Percentiles rank a stretch among this genome's conserved stretches.
Evolutionary conservation across 2,797 vertebrate genomes (phyloP).

Genomic region (Sebastes hopkinsi): DNA sequence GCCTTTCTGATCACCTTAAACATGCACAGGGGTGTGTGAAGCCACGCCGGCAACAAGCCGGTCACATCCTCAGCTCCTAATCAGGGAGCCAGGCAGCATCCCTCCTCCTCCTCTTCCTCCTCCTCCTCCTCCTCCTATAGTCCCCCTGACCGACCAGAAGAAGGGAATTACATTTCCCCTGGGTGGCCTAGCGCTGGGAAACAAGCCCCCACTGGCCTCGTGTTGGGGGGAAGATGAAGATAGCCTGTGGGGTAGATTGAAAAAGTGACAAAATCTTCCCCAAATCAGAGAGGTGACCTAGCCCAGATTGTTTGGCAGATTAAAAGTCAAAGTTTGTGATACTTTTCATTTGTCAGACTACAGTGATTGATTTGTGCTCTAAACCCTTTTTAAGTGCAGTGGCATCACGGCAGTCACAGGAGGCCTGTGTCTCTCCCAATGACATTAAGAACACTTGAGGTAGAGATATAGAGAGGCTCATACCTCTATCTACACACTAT

Average conservation of each 20-base stretch:
- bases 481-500: background rate
- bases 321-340: slow-evolving; percentile 83
- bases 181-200: slow-evolving; percentile 59
- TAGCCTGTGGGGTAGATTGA: slow-evolving; percentile 71
- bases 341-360: slow-evolving; percentile 80
- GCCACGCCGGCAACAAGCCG: slow-evolving; percentile 44
- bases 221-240: slow-evolving; percentile 56
- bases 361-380: slow-evolving; percentile 76
- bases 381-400: slow-evolving; percentile 68
- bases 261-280: slow-evolving; percentile 75
- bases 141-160: slow-evolving; percentile 45
- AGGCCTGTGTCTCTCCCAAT: slow-evolving; percentile 32
- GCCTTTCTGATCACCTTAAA: slow-evolving; percentile 70
- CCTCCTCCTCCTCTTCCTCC: slow-evolving; percentile 18
- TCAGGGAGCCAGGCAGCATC: slow-evolving; percentile 55
- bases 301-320: slow-evolving; percentile 79
- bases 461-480: slow-evolving; percentile 1
- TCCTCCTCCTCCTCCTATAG: background rate
- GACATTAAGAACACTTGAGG: slow-evolving; percentile 25
- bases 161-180: slow-evolving; percentile 78
- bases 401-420: slow-evolving; percentile 36
- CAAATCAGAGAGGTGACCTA: slow-evolving; percentile 76
- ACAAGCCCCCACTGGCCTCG: slow-evolving; percentile 66
- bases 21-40: slow-evolving; percentile 51
- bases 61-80: slow-evolving; percentile 53